Percentiles rank a stretch among this genome's conserved stretches.
Conservation (phyloP, 2,113 vertebrate genomes). For the Antennarius striatus region DNA sequence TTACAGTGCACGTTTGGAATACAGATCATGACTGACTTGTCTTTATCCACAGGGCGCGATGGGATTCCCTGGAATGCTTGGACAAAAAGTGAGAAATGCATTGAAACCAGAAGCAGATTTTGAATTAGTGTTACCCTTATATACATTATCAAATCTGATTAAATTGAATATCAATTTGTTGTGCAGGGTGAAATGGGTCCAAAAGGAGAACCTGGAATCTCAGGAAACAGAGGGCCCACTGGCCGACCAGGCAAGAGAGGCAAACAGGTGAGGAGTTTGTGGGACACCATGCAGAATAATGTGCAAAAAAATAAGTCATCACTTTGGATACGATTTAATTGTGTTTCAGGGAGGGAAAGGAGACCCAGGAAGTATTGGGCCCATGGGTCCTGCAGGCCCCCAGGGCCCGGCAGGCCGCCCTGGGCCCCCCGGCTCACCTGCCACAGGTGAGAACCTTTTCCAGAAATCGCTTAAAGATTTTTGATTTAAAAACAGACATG, state of each 20-base stretch:
- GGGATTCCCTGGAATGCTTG: constrained; percentile 95
- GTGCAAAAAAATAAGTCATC: background rate
- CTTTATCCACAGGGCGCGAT: constrained; percentile 84
- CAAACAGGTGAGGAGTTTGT: constrained; percentile 85
- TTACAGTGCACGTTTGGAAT: background rate
- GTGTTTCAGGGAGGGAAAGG: constrained; percentile 89
- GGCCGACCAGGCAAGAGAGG: constrained; percentile 96
- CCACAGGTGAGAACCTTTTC: constrained; percentile 82
- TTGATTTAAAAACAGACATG: background rate
- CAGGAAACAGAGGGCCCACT: constrained; percentile 93
- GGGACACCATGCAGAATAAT: background rate
- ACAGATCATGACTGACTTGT: constrained; percentile 3
- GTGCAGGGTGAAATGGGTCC: constrained; percentile 96
- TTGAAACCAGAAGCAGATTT: background rate
- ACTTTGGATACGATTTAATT: constrained; percentile 12
- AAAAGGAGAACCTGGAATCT: constrained; percentile 90
- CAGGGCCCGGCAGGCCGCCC: constrained; percentile 88
- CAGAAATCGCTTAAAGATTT: background rate
- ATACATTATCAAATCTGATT: background rate
- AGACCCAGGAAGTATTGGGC: constrained; percentile 81
- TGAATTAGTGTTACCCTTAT: background rate
- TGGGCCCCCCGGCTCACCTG: constrained; percentile 86
- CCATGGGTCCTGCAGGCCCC: constrained; percentile 89
- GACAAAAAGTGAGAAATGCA: constrained; percentile 88
- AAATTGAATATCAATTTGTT: background rate